Evolutionary conservation across 1,140 invertebrate genomes (phyloP), one percentile per base, ranked within the genome.

Genomic region (Drosophila kurseongensis): DNA sequence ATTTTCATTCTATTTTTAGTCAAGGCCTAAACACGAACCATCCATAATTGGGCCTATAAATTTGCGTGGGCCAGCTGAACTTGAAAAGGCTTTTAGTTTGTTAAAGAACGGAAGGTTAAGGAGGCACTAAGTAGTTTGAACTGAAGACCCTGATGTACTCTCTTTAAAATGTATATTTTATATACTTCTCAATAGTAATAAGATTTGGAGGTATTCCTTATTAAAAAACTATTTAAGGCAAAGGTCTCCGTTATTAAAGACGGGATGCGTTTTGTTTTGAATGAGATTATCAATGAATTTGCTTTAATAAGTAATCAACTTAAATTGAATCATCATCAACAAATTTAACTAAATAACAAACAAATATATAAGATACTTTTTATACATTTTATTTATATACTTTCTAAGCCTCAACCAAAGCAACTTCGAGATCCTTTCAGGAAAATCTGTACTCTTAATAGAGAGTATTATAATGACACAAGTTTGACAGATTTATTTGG

Each of bases 1-100:
- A 27, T 48, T 8, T 35, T 36, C 60, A 45, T 16, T 47, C 75
- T 81, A 81, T 83, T 83, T 83, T 65, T 84, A 85, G 81, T 41
- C 45, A 40, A 48, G 67, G 65, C 36, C 67, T 4, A 50, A 71
- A 66, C 38, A 66, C 44, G 13, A 47, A 13, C 48, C 38, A 69
- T 16, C 66, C 65, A 58, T 71, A 71, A 71, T 58, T 42, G 68
- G 68, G 65, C 66, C 44, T 69, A 58, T 48, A 48, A 35, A 27
- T 16, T 7, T 12, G 67, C 51, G 63, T 71, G 67, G 65, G 65
- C 65, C 63, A 57, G 9, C 51, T 57, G 51, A 71, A 71, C 67
- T 71, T 71, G 68, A 71, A 71, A 71, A 36, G 41, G 44, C 44
- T 13, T 27, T 35, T 23, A 50, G 35, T 42, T 63, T 63, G 23